Conservation (phyloP, 92 coral and sea anemone species). For the Palythoa grandiflora region DNA sequence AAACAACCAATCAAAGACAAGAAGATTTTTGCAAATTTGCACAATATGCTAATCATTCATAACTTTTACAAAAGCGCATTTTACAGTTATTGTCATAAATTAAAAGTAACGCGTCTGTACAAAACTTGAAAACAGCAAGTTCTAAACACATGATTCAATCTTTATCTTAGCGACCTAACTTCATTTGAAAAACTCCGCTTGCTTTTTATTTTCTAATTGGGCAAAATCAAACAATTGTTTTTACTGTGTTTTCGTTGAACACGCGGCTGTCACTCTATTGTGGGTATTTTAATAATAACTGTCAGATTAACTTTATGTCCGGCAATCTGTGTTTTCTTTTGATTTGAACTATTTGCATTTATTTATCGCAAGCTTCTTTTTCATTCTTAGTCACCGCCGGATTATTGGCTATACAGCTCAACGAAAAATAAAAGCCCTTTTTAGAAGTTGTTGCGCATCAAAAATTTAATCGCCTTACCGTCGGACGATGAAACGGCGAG, state of each 20-base stretch:
- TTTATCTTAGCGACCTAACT: neutral
- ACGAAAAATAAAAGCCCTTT: slow-evolving; percentile 3
- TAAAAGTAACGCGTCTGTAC: neutral
- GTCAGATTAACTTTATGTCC: slow-evolving; percentile 76
- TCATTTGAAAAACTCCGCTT: neutral
- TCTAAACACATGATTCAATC: neutral
- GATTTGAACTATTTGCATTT: slow-evolving; percentile 78
- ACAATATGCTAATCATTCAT: slow-evolving; percentile 34
- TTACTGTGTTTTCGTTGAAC: slow-evolving; percentile 55
- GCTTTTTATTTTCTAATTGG: slow-evolving; percentile 13
- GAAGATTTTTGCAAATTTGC: slow-evolving; percentile 17
- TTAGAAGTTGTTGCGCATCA: neutral
- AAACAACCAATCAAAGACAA: slow-evolving; percentile 32
- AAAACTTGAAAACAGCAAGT: neutral
- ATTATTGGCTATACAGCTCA: neutral
- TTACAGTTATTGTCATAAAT: neutral
- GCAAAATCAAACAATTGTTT: slow-evolving; percentile 60
- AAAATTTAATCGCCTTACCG: slow-evolving; percentile 1
- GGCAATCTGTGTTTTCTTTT: slow-evolving; percentile 72
- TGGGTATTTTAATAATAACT: slow-evolving; percentile 78
- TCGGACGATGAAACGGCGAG: neutral
- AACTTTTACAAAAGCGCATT: neutral
- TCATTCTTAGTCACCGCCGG: slow-evolving; percentile 47
- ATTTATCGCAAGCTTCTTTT: slow-evolving; percentile 48
- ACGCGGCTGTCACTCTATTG: slow-evolving; percentile 77